Evolutionary conservation across 2,113 vertebrate genomes (phyloP).

Genomic region (Catharus bicknelli): DNA sequence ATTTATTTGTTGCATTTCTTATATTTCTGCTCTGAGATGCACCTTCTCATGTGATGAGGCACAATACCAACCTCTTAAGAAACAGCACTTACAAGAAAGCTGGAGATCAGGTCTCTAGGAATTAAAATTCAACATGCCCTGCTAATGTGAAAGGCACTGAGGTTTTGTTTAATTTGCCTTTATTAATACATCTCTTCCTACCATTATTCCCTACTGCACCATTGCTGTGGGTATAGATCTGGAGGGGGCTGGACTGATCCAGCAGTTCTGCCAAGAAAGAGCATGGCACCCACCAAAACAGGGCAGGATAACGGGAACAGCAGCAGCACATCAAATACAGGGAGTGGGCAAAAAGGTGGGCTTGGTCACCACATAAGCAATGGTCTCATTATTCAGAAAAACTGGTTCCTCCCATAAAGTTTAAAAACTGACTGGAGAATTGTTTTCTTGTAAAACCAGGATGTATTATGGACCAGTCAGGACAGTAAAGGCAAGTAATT

Average conservation of each 20-base stretch:
- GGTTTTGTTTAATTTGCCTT: neutral
- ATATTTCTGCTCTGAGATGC: neutral
- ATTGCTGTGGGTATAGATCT: neutral
- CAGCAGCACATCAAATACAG: neutral
- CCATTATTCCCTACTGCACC: neutral
- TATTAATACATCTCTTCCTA: neutral
- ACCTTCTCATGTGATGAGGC: neutral
- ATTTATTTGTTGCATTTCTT: neutral
- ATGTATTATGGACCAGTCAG: neutral
- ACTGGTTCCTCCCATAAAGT: neutral
- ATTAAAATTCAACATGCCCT: neutral
- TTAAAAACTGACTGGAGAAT: neutral
- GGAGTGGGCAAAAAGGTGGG: neutral
- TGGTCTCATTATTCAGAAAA: neutral
- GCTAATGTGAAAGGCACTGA: neutral
- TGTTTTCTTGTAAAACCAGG: neutral
- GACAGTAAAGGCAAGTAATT: neutral
- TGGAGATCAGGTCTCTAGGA: neutral
- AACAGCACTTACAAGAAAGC: neutral
- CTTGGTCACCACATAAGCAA: neutral
- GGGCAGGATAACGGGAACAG: neutral
- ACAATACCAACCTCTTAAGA: neutral
- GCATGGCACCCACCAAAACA: accelerated
- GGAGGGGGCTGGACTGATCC: neutral
- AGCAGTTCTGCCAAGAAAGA: neutral